These are phyloP conservation scores for Drosophila mimetica DNA, from an alignment of 2,888 invertebrate species.

Conservation along the genomic window DNA sequence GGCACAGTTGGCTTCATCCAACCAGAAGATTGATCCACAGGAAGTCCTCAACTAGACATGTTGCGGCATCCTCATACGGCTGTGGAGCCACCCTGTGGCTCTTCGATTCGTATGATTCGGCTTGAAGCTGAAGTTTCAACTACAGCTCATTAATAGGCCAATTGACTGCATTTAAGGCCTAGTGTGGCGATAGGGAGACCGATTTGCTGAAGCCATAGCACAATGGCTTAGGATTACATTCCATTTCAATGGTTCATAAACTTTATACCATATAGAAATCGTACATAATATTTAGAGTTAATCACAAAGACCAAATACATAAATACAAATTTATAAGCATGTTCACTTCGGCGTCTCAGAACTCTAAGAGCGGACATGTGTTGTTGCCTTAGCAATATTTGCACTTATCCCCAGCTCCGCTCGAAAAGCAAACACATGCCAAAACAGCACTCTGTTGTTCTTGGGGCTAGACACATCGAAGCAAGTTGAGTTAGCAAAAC, in stretches of 20 bases:
- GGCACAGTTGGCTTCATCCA: conserved; percentile 51
- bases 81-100: not conserved
- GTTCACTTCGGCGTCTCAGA: conserved; percentile 44
- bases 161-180: conserved; percentile 60
- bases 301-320: conserved; percentile 76
- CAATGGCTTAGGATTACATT: conserved; percentile 59
- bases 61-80: conserved; percentile 15
- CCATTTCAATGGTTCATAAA: conserved; percentile 70
- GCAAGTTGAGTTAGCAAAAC: conserved; percentile 71
- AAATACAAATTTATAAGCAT: conserved; percentile 75
- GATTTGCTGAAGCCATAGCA: conserved; percentile 73
- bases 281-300: conserved; percentile 77
- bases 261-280: conserved; percentile 58
- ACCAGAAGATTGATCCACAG: conserved; percentile 44
- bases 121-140: conserved; percentile 5
- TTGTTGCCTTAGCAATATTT: conserved; percentile 59
- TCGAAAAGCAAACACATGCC: conserved; percentile 46
- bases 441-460: conserved; percentile 16
- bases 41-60: conserved; percentile 45
- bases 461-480: conserved; percentile 58
- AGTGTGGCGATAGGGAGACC: conserved; percentile 28
- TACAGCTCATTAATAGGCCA: conserved; percentile 69
- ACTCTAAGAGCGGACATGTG: conserved; percentile 8
- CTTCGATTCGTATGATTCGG: conserved; percentile 6
- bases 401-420: conserved; percentile 29